Base-by-base conservation (phyloP, 2,797 vertebrate species). In the Protosalanx chinensis region DNA sequence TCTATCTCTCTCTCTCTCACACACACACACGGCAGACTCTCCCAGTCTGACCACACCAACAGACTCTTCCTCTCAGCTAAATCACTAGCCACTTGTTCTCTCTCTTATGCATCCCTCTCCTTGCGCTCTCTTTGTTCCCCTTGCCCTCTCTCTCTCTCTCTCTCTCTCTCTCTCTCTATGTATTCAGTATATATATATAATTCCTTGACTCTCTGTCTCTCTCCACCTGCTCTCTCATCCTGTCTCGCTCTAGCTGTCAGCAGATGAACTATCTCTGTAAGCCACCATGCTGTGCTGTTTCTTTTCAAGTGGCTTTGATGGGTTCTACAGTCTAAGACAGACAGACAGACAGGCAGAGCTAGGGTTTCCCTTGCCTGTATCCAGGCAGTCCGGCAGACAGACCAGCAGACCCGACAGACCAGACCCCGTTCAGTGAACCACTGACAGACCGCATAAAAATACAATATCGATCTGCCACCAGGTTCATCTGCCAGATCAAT, bases 401-500 rank as follows among this genome's bases (percentile, higher is more conserved):
- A 12, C 32, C 30, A 59, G 29, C 18, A 73, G 71, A 76, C 57
- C 64, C 16, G 64, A 16, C 64, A 51, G 64, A 16, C 64, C 10
- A 66, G 46, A 29, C 27, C 37, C 15, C 37, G 3, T 30, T 23
- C 16, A 8, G 6, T 27, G 23, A 49, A 27, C 20, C 66, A 59
- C 71, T 12, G 37, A 74, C 58, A 23, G 64, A 73, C 79, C 71
- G 82, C 79, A 80, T 64, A 79, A 70, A 78, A 85, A 78, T 15
- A 84, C 72, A 49, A 71, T 74, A 88, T 88, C 79, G 82, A 88
- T 85, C 77, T 71, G 49, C 29, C 70, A 37, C 76, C 72, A 75
- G 81, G 87, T 84, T 81, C 59, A 87, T 83, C 82, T 79, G 72
- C 81, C 76, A 81, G 83, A 71, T 74, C 79, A 82, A 89, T 88